Base-by-base conservation (phyloP, 2,113 vertebrate genomes). In the Cyprinodon variegatus region DNA sequence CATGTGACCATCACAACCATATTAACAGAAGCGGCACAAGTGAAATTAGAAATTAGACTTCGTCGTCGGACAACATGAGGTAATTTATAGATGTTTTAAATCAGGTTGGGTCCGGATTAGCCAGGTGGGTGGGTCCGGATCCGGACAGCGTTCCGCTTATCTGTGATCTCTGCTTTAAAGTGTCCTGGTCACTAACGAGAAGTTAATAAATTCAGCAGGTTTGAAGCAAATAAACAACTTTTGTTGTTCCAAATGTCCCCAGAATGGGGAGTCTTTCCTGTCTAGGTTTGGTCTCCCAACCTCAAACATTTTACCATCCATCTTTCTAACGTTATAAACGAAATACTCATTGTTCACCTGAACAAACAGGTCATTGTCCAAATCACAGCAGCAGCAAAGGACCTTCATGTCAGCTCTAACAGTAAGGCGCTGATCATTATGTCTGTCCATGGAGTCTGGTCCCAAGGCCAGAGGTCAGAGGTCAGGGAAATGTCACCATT, bases 401-500 rank as follows among this genome's bases (percentile, higher is more conserved):
- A 90, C 83, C 66, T 79, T 48, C 57, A 81, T 90, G 88, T 92
- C 86, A 90, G 83, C 86, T 76, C 61, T 61, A 79, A 79, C 77
- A 82, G 74, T 76, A 61, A 45, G 65, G 76, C 72, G 48, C 76
- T 65, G 12, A 85, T 90, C 87, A 86, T 86, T 85, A 85, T 84
- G 89, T 89, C 85, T 89, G 80, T 80, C 83, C 78, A 61, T 11
- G 36, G 81, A 74, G 83, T 71, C 68, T 50, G 82, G 88, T 86
- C 86, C 29, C 87, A 72, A 87, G 86, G 79, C 62, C 62, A 86
- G 60, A 83, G 86, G 90, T 89, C 79, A 76, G 70, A 80, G 89
- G 90, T 92, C 3, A 81, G 74, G 65, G 80, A 76, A 89, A 77
- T 78, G 81, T 85, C n/a, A 7, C 81, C 79, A 89, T 92, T 87